Conservation (phyloP, 1,140 invertebrate genomes). For the Hylaeus volcanicus region DNA sequence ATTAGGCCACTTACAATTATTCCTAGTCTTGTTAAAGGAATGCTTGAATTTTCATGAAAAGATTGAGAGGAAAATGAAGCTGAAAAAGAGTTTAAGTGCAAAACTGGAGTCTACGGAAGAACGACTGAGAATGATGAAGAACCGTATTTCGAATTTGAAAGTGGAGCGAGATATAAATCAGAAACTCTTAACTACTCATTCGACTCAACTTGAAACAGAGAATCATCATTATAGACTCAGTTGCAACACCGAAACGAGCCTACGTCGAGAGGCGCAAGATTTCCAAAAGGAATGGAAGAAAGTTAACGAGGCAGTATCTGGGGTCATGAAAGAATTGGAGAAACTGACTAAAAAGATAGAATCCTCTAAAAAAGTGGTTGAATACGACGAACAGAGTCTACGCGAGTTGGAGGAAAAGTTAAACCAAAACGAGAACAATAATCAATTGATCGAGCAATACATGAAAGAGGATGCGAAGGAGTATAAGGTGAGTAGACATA, state of each 20-base stretch:
- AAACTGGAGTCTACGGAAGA: conserved; percentile 68
- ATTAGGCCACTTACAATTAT: background rate
- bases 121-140: conserved; percentile 65
- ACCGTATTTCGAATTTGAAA: conserved; percentile 64
- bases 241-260: conserved; percentile 79
- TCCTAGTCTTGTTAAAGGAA: background rate
- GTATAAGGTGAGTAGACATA: conserved; percentile 78
- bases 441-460: conserved; percentile 83
- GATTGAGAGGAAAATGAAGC: conserved; percentile 73
- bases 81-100: conserved; percentile 61
- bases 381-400: conserved; percentile 83
- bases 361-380: conserved; percentile 81
- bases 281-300: conserved; percentile 80
- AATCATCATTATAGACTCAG: conserved; percentile 81
- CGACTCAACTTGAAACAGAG: conserved; percentile 84
- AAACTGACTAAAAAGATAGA: conserved; percentile 82
- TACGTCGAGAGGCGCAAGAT: conserved; percentile 80
- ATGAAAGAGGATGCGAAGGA: conserved; percentile 84
- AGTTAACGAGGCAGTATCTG: conserved; percentile 75
- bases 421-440: conserved; percentile 82
- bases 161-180: conserved; percentile 73
- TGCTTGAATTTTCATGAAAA: conserved; percentile 36
- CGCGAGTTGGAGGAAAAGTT: conserved; percentile 84
- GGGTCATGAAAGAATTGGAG: conserved; percentile 71
- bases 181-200: conserved; percentile 82